Evolutionary conservation across 2,113 vertebrate species (phyloP).

Genomic region (Columbina picui): DNA sequence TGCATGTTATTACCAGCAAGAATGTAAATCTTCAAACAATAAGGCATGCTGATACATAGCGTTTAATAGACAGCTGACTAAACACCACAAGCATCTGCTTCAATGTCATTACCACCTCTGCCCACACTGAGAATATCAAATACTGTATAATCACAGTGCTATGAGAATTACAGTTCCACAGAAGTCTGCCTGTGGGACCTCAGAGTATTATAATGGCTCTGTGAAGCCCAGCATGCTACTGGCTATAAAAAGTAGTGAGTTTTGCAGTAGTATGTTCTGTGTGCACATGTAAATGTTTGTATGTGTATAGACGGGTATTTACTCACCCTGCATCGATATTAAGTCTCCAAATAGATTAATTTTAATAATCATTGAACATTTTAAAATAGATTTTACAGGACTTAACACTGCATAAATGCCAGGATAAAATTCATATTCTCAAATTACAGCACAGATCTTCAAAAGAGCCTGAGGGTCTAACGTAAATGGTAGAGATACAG

Average conservation of each 20-base stretch:
- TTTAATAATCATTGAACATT: not conserved
- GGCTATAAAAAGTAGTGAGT: not conserved
- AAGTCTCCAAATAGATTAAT: not conserved
- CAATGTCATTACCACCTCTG: constrained; percentile 13
- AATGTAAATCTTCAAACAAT: constrained; percentile 18
- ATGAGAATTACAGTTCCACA: not conserved
- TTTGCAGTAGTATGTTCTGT: not conserved
- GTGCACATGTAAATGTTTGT: fast-evolving
- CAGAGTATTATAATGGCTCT: not conserved
- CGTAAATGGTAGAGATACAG: not conserved
- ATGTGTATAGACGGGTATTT: not conserved
- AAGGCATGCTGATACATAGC: not conserved
- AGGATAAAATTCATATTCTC: not conserved
- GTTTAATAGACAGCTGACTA: constrained; percentile 9
- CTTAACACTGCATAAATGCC: not conserved
- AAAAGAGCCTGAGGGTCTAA: not conserved
- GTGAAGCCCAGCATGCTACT: not conserved
- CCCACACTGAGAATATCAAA: constrained; percentile 7
- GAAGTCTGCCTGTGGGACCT: not conserved
- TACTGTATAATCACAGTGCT: not conserved
- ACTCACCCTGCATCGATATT: not conserved
- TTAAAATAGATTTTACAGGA: not conserved
- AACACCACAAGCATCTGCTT: not conserved
- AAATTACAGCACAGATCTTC: not conserved
- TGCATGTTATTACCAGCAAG: not conserved